These are phyloP conservation scores for Drosophila rhopaloa DNA, from an alignment of 1,140 invertebrate species.

Conservation along the genomic window DNA sequence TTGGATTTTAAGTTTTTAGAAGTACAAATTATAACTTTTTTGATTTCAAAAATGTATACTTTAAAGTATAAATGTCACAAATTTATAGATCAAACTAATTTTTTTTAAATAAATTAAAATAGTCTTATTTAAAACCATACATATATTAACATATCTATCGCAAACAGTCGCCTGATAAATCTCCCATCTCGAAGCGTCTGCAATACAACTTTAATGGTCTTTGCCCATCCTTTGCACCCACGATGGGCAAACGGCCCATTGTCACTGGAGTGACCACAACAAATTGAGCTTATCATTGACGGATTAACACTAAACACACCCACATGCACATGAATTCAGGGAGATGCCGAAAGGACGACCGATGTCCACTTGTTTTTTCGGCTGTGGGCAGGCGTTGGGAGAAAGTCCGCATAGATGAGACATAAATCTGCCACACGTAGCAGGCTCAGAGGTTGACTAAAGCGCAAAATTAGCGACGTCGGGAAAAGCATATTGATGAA, in stretches of 20 bases:
- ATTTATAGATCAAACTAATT: too few relatives aligned
- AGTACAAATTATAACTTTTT: too few relatives aligned
- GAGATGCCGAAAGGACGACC: conserved; percentile 19
- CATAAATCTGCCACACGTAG: conserved; percentile 79
- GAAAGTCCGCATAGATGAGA: conserved; percentile 41
- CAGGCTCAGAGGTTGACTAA: conserved; percentile 64
- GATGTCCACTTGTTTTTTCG: conserved; percentile 60
- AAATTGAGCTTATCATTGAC: conserved; percentile 84
- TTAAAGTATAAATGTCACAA: too few relatives aligned
- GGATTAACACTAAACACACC: conserved; percentile 81
- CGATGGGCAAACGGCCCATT: conserved; percentile 50
- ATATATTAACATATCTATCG: not conserved
- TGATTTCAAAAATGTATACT: too few relatives aligned
- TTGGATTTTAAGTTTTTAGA: too few relatives aligned
- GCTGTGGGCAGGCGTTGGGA: not conserved
- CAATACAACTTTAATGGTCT: conserved; percentile 73
- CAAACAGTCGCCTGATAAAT: not conserved
- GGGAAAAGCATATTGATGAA: conserved; percentile 80
- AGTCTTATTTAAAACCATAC: too few relatives aligned
- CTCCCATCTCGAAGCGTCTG: conserved; percentile 53
- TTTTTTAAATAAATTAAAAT: too few relatives aligned
- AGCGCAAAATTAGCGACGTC: conserved; percentile 72
- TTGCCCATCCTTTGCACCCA: conserved; percentile 48
- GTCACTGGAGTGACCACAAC: conserved; percentile 79
- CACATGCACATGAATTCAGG: conserved; percentile 30